These are phyloP conservation scores for Steinernema hermaphroditum DNA, from an alignment of 2,888 invertebrate species.

Conservation along the genomic window DNA sequence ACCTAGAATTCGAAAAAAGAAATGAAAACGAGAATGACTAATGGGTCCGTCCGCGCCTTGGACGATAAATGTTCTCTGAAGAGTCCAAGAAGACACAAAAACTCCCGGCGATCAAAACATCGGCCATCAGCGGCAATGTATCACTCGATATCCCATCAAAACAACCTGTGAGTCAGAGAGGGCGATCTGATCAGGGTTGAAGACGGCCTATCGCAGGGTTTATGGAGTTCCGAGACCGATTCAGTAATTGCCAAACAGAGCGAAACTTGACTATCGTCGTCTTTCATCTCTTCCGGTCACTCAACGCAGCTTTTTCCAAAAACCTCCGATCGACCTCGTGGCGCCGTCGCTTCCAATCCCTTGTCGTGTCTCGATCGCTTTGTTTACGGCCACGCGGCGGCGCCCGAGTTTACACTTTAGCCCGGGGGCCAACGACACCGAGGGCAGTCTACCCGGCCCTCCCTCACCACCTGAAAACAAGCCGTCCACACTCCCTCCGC, in stretches of 20 bases:
- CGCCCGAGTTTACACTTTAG: slow-evolving; percentile 11
- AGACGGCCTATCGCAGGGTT: too few relatives aligned
- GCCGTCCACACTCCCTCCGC: not conserved
- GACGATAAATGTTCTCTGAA: not conserved
- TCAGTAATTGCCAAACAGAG: not conserved
- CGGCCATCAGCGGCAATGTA: not conserved
- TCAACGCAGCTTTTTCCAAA: not conserved
- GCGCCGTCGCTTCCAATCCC: slow-evolving; percentile 5
- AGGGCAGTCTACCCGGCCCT: not conserved
- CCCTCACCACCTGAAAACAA: slow-evolving; percentile 1
- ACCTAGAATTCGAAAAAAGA: too few relatives aligned
- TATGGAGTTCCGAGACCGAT: not conserved
- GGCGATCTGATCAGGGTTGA: too few relatives aligned
- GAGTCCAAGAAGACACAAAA: not conserved
- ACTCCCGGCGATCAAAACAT: not conserved
- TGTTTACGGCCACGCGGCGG: slow-evolving; percentile 20
- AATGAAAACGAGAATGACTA: too few relatives aligned
- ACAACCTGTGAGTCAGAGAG: not conserved
- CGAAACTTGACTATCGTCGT: not conserved
- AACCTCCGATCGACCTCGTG: not conserved
- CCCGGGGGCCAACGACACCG: not conserved
- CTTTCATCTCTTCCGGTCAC: not conserved
- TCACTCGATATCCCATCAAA: too few relatives aligned
- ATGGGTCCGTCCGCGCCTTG: too few relatives aligned
- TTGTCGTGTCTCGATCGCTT: not conserved